phyloP scores from a whole-genome alignment of 2,797 vertebrate genomes.

The Gallirallus australis region DNA sequence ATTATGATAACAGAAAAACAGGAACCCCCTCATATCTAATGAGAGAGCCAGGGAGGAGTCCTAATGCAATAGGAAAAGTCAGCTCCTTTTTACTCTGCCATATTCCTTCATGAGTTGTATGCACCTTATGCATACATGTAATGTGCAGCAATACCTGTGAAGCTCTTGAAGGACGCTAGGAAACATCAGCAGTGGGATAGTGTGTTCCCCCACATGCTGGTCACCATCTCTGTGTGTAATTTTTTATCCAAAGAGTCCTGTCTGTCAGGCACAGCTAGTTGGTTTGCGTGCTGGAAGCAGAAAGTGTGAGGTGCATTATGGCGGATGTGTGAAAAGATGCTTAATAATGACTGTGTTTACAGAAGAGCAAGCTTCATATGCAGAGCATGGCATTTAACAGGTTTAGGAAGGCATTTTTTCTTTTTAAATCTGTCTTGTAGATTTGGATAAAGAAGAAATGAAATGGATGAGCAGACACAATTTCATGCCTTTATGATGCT shows the following conservation, averaged over 20 bases:
- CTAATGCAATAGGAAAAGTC: background rate
- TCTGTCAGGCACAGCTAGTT: background rate
- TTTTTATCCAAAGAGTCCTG: background rate
- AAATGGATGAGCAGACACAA: background rate
- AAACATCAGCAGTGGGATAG: background rate
- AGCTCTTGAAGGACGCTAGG: background rate
- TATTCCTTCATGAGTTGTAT: background rate
- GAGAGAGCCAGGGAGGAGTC: background rate
- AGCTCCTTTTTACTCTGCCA: background rate
- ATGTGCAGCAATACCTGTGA: background rate
- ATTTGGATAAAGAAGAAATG: background rate
- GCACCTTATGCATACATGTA: accelerated
- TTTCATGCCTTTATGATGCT: background rate
- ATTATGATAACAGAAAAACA: background rate
- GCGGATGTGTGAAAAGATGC: background rate
- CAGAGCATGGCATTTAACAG: background rate
- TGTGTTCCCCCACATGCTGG: accelerated
- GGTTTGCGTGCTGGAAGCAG: background rate
- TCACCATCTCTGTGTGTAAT: background rate
- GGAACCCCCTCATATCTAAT: too few species aligned
- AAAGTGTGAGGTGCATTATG: background rate
- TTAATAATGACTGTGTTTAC: background rate
- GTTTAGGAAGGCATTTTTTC: background rate
- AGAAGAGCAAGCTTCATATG: background rate
- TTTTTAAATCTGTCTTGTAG: background rate